A percentile compares a stretch with the other conserved stretches of the same genome.
phyloP scores from a whole-genome alignment of 2,797 vertebrate genomes.

The Etheostoma perlongum region DNA sequence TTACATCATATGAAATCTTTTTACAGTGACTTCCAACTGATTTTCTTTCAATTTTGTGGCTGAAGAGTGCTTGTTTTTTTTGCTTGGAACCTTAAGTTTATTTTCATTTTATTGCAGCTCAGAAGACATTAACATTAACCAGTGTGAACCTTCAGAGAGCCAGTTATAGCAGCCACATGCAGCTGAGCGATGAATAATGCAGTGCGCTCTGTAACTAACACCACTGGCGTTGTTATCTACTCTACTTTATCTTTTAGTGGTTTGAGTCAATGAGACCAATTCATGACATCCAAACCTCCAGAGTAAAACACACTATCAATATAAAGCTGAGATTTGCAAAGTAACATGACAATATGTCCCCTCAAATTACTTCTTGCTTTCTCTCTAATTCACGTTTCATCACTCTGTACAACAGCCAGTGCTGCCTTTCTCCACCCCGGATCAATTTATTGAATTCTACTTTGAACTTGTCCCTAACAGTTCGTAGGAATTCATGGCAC shows the following conservation, averaged over 20 bases:
- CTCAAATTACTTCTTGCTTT: slow-evolving; percentile 5
- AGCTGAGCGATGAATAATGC: slow-evolving; percentile 16
- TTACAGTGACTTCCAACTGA: neutral
- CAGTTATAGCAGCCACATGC: neutral
- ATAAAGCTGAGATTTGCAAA: neutral
- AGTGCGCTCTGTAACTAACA: neutral
- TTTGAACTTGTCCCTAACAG: slow-evolving; percentile 28
- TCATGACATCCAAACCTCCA: neutral
- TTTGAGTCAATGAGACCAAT: neutral
- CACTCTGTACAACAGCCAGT: slow-evolving; percentile 2
- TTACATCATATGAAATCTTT: slow-evolving; percentile 29
- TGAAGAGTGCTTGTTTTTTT: neutral
- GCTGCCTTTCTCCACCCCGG: neutral
- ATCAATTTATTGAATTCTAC: slow-evolving; percentile 25
- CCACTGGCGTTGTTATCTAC: neutral
- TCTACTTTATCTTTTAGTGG: neutral
- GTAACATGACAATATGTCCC: neutral
- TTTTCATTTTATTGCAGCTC: neutral
- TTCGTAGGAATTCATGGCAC: neutral
- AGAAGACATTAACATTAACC: neutral
- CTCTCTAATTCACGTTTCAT: slow-evolving; percentile 30
- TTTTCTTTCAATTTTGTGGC: neutral
- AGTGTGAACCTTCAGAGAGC: neutral
- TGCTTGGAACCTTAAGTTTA: too few relatives aligned
- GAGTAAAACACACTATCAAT: neutral